Base-by-base conservation (phyloP, 1,140 invertebrate species). In the Thalassaphorura encarpata region DNA sequence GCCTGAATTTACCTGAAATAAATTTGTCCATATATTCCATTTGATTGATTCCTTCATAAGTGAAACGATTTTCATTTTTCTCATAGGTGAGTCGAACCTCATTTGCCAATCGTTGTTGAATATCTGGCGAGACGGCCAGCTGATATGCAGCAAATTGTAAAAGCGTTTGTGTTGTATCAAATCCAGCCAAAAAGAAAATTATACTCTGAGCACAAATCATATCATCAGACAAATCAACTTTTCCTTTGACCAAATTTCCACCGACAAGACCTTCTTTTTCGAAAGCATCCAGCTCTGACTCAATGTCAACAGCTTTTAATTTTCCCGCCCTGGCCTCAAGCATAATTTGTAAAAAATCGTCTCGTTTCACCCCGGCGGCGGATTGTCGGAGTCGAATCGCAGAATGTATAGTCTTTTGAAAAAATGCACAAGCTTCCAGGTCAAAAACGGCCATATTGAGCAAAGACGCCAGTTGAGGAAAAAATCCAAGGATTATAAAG, bases 101-200 rank as follows among this genome's bases (percentile, higher is more conserved):
- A 27, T 54, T 16, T 26, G 33, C 40, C 46, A 72, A 28, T 54
- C 56, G 63, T 1, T 72, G 59, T 56, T 75, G 71, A 26, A 64
- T 45, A 1, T 72, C 67, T 15, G 64, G 70, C 58, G 73, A 45
- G 18, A 60, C 42, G 15, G 74, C 73, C 46, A 75, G 58, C 24
- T 59, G 33, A 49, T 73, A 73, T 3, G 64, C 47, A 15, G 64
- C 40, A 46, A 68, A 70, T 3, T 66, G 48, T 13, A 76, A 27
- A 4, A 67, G 64, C 0, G 51, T 66, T 8, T 71, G 58, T 0
- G 67, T 70, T 0, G 73, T 75, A 11, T 74, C 72, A 54, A 69
- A 76, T 2, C 74, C 74, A 43, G 69, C 74, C 42, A 71, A 26
- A 40, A 75, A 67, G 55, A 75, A 76, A 13, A 73, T n/a, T 1